A percentile compares a stretch with the other conserved stretches of the same genome.
phyloP scores from a whole-genome alignment of 2,113 vertebrate genomes.

The Morone chrysops region DNA sequence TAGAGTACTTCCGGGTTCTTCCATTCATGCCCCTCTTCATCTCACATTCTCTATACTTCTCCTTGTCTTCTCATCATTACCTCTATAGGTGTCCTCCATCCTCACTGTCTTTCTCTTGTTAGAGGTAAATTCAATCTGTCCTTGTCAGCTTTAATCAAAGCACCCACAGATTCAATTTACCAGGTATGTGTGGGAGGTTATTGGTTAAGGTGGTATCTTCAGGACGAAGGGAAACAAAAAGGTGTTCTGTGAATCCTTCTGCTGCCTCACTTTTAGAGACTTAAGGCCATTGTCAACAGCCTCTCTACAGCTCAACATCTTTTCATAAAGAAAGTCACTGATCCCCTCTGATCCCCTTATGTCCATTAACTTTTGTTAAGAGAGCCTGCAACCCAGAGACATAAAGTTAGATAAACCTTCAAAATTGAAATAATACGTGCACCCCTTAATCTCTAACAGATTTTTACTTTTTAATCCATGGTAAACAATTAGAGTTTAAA shows the following conservation, averaged over 20 bases:
- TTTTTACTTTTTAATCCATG: constrained; percentile 26
- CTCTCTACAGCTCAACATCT: constrained; percentile 37
- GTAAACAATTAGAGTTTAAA: constrained; percentile 38
- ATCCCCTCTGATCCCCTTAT: constrained; percentile 22
- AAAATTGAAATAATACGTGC: constrained; percentile 51
- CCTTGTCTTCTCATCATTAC: constrained; percentile 57
- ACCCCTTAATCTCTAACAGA: constrained; percentile 46
- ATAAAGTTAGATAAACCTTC: constrained; percentile 37
- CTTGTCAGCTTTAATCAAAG: constrained; percentile 84
- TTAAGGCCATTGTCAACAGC: constrained; percentile 58
- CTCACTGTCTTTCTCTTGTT: constrained; percentile 72
- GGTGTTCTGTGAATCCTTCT: constrained; percentile 50
- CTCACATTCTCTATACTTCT: constrained; percentile 27
- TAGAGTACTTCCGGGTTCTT: background rate
- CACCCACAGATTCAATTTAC: constrained; percentile 80
- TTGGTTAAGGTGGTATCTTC: constrained; percentile 67
- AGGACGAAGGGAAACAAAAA: constrained; percentile 64
- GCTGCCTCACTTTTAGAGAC: constrained; percentile 43
- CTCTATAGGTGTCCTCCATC: constrained; percentile 62
- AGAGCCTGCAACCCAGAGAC: constrained; percentile 14
- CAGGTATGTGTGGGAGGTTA: constrained; percentile 69
- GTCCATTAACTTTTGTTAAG: constrained; percentile 49
- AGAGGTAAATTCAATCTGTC: constrained; percentile 82
- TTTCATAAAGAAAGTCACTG: constrained; percentile 44
- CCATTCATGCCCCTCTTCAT: constrained; percentile 15